A percentile compares a stretch with the other conserved stretches of the same genome.
Evolutionary conservation across 2,113 vertebrate species (phyloP).

Genomic region (Alethe diademata): DNA sequence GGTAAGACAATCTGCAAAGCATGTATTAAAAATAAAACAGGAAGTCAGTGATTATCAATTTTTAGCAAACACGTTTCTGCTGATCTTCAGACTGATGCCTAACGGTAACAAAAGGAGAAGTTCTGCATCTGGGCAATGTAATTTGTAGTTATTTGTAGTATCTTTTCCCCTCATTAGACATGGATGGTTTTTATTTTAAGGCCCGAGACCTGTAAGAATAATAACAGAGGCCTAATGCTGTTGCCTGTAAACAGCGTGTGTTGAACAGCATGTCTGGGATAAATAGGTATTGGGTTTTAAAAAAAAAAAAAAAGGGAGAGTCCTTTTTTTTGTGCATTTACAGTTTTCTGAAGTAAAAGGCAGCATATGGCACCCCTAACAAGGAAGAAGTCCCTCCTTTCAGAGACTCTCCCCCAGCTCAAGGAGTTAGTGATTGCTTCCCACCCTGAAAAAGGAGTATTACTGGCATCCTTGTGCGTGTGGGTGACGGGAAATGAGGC

Average conservation of each 20-base stretch:
- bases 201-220: neutral
- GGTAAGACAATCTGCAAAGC: neutral
- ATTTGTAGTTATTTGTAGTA: neutral
- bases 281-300: neutral
- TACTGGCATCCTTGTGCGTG: neutral
- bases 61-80: conserved; percentile 10
- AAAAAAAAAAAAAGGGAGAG: neutral
- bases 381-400: conserved; percentile 18
- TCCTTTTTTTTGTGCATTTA: neutral
- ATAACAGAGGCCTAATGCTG: neutral
- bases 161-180: neutral
- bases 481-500: conserved; percentile 3
- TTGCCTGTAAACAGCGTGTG: neutral
- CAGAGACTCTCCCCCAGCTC: neutral
- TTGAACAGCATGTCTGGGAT: neutral
- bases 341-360: neutral
- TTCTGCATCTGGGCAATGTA: neutral
- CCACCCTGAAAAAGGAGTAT: neutral
- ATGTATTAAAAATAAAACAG: conserved; percentile 17
- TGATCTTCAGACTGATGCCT: neutral
- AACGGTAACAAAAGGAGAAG: neutral
- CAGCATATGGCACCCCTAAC: neutral
- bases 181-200: neutral
- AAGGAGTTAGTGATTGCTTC: neutral
- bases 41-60: conserved; percentile 27